Evolutionary conservation across 2,113 vertebrate genomes (phyloP), one percentile per base, ranked within the genome.

Genomic region (western clawed frog (Xenopus tropicalis)): DNA sequence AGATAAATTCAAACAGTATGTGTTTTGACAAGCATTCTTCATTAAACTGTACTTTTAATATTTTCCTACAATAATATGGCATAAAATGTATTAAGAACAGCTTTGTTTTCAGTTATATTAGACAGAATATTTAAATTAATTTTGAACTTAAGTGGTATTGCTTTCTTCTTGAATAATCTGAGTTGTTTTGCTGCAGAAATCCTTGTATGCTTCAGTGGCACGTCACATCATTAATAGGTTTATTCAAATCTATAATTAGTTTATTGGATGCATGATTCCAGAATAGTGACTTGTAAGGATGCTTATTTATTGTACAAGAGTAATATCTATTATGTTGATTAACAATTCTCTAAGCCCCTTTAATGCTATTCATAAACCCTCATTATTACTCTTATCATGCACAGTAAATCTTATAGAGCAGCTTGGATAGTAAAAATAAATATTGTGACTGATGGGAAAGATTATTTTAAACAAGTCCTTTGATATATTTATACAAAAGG

Each of bases 171-270:
- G 66, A 76, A 76, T 69, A 75, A 69, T 56, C 43, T 67, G 22
- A 74, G 64, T 51, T 67, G 72, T 64, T 67, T 76, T 76, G 57
- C 66, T 43, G 73, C 51, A 63, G 48, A 63, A 69, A 54, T 66
- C 66, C 52, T 20, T 69, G 66, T 44, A 76, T 69, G 73, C 73
- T 69, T 76, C 73, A 69, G 73, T 76, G 66, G 58, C 58, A 76
- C 48, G 58, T 76, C 73, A 75, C 72, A 69, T 76, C 73, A 76
- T 76, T 76, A 76, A 69, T 76, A 61, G 66, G 73, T 76, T 69
- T 76, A 76, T 76, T 76, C 73, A 69, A 76, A 76, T 69, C 73
- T 68, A 62, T 76, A 76, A 76, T 76, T 76, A 76, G 73, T 76
- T 76, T 76, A 76, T 76, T 76, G 66, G 73, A 76, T 69, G 66